Base-by-base conservation (phyloP, 2,888 invertebrate species). In the Atethmia centrago region DNA sequence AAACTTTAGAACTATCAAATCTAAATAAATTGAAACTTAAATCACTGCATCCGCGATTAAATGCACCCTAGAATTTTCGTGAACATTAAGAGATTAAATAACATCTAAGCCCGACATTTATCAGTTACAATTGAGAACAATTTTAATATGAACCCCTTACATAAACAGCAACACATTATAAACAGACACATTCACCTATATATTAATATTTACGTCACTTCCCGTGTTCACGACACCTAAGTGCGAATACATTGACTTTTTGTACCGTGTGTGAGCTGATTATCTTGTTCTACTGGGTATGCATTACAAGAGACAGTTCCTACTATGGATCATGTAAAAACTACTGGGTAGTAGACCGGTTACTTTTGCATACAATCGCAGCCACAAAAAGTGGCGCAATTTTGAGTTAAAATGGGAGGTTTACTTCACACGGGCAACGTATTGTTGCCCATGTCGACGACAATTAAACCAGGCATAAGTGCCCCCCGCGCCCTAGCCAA, bases 181-280 rank as follows among this genome's bases (percentile, higher is more conserved):
- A 14, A 68, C 67, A 69, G 36, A 45, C 58, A 56, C 67, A 65
- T 69, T 80, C n/a, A 51, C 47, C 19, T 70, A 56, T 53, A 71
- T 61, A 81, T 65, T n/a, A 53, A 68, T n/a, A 56, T 73, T 80
- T 58, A 68, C 77, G 19, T 71, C 71, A 84, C 65, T 84, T 82
- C 85, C 81, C 53, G 68, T 64, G 66, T 58, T 55, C 67, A 42
- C 68, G 55, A 58, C 74, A 70, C 47, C 62, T 31, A 7, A 64
- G 28, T 64, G 63, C 63, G 25, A 80, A 84, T 67, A 69, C 49
- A 71, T 76, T 69, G 58, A 47, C 21, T 84, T 81, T 82, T 82
- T 81, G 64, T 9, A 14, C 5, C 53, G 45, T 1, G 12, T 45
- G 47, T 47, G 58, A 71, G 68, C 64, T 71, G 81, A 84, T 81